Conservation (phyloP, 2,797 vertebrate species). For the Saxicola maurus region DNA sequence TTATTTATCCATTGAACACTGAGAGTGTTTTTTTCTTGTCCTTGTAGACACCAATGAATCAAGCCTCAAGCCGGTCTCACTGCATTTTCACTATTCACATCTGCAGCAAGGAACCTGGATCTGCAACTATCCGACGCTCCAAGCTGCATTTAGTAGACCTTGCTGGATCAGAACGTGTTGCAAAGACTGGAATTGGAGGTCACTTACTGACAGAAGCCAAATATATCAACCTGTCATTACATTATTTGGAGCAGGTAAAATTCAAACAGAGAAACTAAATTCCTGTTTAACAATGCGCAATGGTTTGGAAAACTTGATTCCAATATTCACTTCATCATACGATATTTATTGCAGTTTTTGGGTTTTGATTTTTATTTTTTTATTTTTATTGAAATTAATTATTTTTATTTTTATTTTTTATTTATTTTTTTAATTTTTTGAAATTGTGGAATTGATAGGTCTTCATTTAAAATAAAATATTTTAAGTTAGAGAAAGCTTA, state of each 20-base stretch:
- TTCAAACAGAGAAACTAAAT: not conserved
- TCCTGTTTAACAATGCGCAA: not conserved
- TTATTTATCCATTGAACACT: not conserved
- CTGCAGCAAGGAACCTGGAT: conserved; percentile 88
- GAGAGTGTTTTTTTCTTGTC: not conserved
- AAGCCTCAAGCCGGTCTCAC: conserved; percentile 94
- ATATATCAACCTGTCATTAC: conserved; percentile 94
- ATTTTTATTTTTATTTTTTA: too few relatives aligned
- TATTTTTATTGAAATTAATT: too few relatives aligned
- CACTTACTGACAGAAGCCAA: conserved; percentile 92
- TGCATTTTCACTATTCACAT: conserved; percentile 95
- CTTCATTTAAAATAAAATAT: not conserved
- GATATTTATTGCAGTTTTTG: not conserved
- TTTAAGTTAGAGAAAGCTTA: not conserved
- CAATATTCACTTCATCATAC: not conserved
- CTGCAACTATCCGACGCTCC: conserved; percentile 80
- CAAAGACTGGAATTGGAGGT: conserved; percentile 88
- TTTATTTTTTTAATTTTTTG: not conserved
- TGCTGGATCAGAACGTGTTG: conserved; percentile 92
- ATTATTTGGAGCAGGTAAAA: conserved; percentile 92
- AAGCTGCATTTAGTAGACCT: conserved; percentile 95
- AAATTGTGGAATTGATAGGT: not conserved
- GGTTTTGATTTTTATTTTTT: too few relatives aligned
- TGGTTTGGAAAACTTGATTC: not conserved
- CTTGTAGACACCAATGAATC: conserved; percentile 91